These are phyloP conservation scores for Stegana nigrithorax DNA, from an alignment of 2,888 invertebrate species.

Conservation along the genomic window DNA sequence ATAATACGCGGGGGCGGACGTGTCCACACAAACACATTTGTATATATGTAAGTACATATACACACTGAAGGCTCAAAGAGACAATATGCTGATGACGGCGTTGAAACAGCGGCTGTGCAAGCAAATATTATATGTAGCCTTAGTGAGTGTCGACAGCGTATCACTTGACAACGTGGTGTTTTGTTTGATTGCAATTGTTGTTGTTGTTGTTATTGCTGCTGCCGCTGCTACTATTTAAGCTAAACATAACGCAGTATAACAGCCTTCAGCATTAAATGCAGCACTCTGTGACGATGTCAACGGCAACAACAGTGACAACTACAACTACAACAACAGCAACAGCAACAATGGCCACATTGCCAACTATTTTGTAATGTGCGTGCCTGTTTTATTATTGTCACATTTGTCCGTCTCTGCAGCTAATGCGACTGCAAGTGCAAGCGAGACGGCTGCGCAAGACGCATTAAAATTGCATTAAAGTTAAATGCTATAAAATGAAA, in stretches of 20 bases:
- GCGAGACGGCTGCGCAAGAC: constrained; percentile 10
- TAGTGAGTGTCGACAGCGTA: constrained; percentile 13
- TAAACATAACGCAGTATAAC: background rate
- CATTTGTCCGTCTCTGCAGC: background rate
- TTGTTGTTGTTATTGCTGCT: background rate
- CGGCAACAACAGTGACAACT: background rate
- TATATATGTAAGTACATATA: background rate
- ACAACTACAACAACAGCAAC: background rate
- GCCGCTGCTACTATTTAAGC: background rate
- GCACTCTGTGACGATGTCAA: too few species aligned
- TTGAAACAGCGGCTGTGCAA: background rate
- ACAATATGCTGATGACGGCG: background rate
- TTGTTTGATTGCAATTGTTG: background rate
- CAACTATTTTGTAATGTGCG: constrained; percentile 11
- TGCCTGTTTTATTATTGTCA: constrained; percentile 21
- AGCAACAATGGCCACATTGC: background rate
- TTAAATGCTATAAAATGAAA: constrained; percentile 36
- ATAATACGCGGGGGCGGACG: too few species aligned
- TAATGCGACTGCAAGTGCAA: background rate
- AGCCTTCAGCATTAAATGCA: too few species aligned
- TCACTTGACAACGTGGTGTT: constrained; percentile 3
- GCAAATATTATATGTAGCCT: too few species aligned
- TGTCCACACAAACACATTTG: too few species aligned
- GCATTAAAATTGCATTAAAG: constrained; percentile 46
- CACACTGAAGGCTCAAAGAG: too few species aligned